Conservation (phyloP, 2,113 vertebrate genomes). For the Electrona antarctica region DNA sequence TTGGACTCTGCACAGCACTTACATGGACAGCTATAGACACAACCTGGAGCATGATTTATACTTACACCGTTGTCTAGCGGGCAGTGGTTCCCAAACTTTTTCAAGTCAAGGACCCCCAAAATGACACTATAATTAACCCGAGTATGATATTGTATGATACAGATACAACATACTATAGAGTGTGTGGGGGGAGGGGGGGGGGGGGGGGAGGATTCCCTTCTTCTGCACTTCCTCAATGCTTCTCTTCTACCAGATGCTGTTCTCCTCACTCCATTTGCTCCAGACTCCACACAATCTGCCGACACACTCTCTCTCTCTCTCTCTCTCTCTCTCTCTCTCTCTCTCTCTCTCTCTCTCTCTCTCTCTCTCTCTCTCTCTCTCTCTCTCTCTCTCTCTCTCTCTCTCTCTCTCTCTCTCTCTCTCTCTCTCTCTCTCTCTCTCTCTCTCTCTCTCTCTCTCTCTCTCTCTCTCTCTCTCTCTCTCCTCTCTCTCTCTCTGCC, state of each 20-base stretch:
- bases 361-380: not conserved
- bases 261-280: constrained; percentile 79
- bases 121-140: too few species aligned
- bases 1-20: constrained; percentile 1
- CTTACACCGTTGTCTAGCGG: too few species aligned
- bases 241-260: constrained; percentile 74
- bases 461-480: constrained; percentile 22
- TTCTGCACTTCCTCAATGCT: constrained; percentile 59
- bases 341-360: constrained; percentile 35
- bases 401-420: constrained; percentile 40
- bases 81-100: too few species aligned
- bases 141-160: too few species aligned
- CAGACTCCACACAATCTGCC: constrained; percentile 79
- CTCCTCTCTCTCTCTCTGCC: not conserved
- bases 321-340: constrained; percentile 19
- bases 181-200: constrained; percentile 22
- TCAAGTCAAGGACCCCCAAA: too few species aligned
- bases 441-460: constrained; percentile 33
- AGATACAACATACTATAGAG: not conserved
- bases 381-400: constrained; percentile 1
- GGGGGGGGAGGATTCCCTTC: constrained; percentile 38
- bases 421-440: constrained; percentile 2
- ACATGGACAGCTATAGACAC: too few species aligned
- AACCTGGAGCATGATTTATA: too few species aligned
- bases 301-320: constrained; percentile 25